Base-by-base conservation (phyloP, 1,140 invertebrate genomes). In the Antheraea mylitta region DNA sequence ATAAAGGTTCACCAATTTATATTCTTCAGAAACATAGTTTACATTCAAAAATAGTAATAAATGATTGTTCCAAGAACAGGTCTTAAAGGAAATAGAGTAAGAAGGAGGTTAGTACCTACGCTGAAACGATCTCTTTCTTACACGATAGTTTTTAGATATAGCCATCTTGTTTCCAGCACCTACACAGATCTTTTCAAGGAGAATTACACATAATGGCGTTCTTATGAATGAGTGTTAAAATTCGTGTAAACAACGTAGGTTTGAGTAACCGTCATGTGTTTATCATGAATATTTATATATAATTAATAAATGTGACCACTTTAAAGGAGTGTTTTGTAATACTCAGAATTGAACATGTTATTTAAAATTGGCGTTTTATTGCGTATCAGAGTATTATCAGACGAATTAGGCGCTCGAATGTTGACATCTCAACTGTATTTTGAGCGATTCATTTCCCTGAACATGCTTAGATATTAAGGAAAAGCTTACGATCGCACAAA, bases 131-230 rank as follows among this genome's bases (percentile, higher is more conserved):
- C 66, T 71, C 66, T 38, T 45, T 71, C 62, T 68, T 16, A n/a
- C 65, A 18, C 62, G 45, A 5, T 1, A 16, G 58, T 11, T 30
- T 13, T 42, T 36, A 42, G 7, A 60, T 70, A 65, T 64, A 18
- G 48, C 61, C 61, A 30, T 69, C 76, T 72, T 63, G 11, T 22
- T 69, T 67, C 58, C 72, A 65, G 69, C 77, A 73, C 79, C 76
- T 76, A 74, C 79, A 76, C 73, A 58, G 61, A 58, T 53, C 45
- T 59, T 61, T 42, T 71, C 75, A 76, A 76, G 75, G 75, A 71
- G 69, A 73, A 5, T 53, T 16, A 53, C 45, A 53, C 45, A 69
- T 76, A 71, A 59, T 67, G 45, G 5, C 11, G 45, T 53, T 53
- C 64, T 67, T 68, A 72, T 76, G 74, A 76, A 76, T 76, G 74